Base-by-base conservation (phyloP, 2,797 vertebrate genomes). In the Nyctibius grandis region DNA sequence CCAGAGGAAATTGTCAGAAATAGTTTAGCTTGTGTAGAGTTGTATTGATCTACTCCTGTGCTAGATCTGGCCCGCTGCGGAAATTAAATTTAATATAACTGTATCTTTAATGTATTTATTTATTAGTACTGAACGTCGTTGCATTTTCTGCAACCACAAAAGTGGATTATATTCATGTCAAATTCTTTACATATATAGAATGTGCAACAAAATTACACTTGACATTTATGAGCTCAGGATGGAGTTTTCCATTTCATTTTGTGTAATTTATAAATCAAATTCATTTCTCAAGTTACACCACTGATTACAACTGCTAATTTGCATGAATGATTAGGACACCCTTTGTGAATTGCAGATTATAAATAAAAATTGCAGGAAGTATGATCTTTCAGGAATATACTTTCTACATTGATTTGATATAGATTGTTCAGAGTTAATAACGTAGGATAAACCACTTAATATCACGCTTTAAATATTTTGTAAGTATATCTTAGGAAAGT, bases 101-200 rank as follows among this genome's bases (percentile, higher is more conserved):
- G n/a, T 88, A 40, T 60, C 80, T 92, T 92, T 50, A 74, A 94
- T 95, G 28, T 90, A 70, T 95, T 81, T 95, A 83, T 89, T 88
- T 93, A 88, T 91, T 94, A 54, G 23, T 70, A 88, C 53, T 78
- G 72, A 95, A 67, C 48, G 69, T 76, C 54, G 59, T 72, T 93
- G 50, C 73, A 28, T 91, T 93, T 92, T 91, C 48, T 11, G 29
- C 47, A 53, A 23, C 21, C 42, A 90, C 33, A 40, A 28, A 75
- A 47, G 23, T 50, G 29, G 36, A 73, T 70, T 84, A 74, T 38
- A 4, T 76, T 74, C 22, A 19, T 65, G 38, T 31, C 31, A 89
- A 74, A 63, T 85, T 84, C 53, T 86, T 94, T 68, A 16, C 83
- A 29, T 78, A 57, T 54, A 31, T 34, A 42, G 33, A 75, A 64